These are phyloP conservation scores for Ptiloglossa arizonensis DNA, from an alignment of 1,140 invertebrate species.

Conservation along the genomic window DNA sequence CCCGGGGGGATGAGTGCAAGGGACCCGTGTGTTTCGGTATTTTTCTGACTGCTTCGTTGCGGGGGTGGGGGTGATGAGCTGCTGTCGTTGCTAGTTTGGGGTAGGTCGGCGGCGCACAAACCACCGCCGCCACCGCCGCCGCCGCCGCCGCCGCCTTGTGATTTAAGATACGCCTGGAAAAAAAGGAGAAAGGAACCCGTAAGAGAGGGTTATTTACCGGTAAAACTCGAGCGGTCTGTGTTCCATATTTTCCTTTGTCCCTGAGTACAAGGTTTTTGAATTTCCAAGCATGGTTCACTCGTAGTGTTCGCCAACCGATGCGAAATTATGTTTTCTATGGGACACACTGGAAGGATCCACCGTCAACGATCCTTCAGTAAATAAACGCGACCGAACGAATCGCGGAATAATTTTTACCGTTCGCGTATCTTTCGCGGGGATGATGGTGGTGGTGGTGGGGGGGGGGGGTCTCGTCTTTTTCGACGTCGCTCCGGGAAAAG, in stretches of 20 bases:
- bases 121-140: too few relatives aligned
- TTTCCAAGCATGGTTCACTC: not conserved
- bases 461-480: not conserved
- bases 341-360: not conserved
- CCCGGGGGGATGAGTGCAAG: slow-evolving; percentile 16
- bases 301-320: not conserved
- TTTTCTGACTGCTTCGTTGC: slow-evolving; percentile 52
- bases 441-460: too few relatives aligned
- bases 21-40: slow-evolving; percentile 55
- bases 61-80: slow-evolving; percentile 14
- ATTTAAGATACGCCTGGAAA: slow-evolving; percentile 45
- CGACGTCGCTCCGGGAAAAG: slow-evolving; percentile 10
- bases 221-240: slow-evolving; percentile 23
- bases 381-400: not conserved
- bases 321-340: slow-evolving; percentile 26
- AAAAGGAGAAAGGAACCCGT: slow-evolving; percentile 25
- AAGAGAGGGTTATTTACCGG: slow-evolving; percentile 47
- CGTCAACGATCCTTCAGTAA: slow-evolving; percentile 10
- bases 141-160: slow-evolving; percentile 38
- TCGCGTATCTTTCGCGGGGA: not conserved
- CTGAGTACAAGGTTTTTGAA: slow-evolving; percentile 11
- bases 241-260: slow-evolving; percentile 32
- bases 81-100: slow-evolving; percentile 53
- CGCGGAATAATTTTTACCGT: not conserved
- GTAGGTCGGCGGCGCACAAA: slow-evolving; percentile 46